Evolutionary conservation across 2,797 vertebrate genomes (phyloP), one percentile per base, ranked within the genome.

Genomic region (Lacerta agilis): DNA sequence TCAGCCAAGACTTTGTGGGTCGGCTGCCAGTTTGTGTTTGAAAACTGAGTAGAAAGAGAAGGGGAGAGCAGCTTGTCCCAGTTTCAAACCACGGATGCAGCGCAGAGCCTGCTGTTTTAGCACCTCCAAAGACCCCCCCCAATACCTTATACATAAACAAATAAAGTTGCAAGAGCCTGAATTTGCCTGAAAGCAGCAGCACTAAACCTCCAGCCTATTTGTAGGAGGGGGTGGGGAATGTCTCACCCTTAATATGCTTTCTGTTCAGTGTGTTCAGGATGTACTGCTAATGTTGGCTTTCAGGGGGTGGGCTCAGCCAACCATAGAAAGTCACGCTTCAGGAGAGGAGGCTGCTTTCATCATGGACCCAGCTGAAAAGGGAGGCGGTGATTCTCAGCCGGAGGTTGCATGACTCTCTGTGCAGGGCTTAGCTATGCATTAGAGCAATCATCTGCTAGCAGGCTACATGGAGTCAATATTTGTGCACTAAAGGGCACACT

Each of bases 161-260:
- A 0, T 29, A 33, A 11, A 0, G 33, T 13, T 49, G 81, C 0
- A 0, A 25, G 38, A 61, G 87, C 20, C 66, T 18, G 23, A 11
- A 73, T 81, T 27, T n/a, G 71, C 8, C 23, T 0, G 0, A 45
- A 69, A 81, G 61, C 45, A 38, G 25, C 4, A 66, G 6, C 1
- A 29, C 69, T 66, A 20, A 77, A 71, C 13, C 27, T 43, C 20
- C 17, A 20, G 0, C 0, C 38, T 33, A 25, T 8, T 49, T 55
- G 85, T 6, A 36, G 66, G 55, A 58, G 69, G 23, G 58, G 25
- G 33, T 1, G 72, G 18, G 61, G 49, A 49, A 2, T 1, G 18
- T 27, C 38, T 25, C 6, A 29, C 29, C 9, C 18, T 25, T 41
- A 0, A 43, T 67, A 5, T 23, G 78, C 27, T 27, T 10, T 29